Conservation (phyloP, 2,797 vertebrate genomes). For the Spheniscus humboldti region DNA sequence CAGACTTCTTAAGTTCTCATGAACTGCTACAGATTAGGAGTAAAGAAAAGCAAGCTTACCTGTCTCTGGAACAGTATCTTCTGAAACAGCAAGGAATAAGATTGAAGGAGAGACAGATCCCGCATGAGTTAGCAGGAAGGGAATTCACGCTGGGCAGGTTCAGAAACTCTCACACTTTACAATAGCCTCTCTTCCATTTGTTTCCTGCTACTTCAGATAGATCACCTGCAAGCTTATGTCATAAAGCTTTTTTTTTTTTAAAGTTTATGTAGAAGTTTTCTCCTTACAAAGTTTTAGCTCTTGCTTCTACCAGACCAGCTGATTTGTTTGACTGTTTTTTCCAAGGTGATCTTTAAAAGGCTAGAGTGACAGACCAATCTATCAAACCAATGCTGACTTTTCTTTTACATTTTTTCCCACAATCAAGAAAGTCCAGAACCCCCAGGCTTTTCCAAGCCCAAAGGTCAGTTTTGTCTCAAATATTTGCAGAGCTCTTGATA, state of each 20-base stretch:
- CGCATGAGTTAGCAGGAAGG: background rate
- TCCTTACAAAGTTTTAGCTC: background rate
- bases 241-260: background rate
- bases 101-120: background rate
- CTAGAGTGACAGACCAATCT: background rate
- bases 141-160: background rate
- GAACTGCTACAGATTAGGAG: background rate
- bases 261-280: background rate
- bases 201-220: background rate
- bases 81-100: background rate
- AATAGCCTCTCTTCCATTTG: background rate
- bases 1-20: background rate
- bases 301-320: background rate
- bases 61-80: background rate
- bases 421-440: background rate
- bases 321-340: background rate
- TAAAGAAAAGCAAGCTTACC: background rate
- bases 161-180: background rate
- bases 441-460: background rate
- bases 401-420: background rate
- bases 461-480: background rate
- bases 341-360: background rate
- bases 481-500: background rate
- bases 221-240: background rate
- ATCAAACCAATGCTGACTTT: background rate